phyloP scores from a whole-genome alignment of 2,797 vertebrate species.

The Alfaro cultratus region DNA sequence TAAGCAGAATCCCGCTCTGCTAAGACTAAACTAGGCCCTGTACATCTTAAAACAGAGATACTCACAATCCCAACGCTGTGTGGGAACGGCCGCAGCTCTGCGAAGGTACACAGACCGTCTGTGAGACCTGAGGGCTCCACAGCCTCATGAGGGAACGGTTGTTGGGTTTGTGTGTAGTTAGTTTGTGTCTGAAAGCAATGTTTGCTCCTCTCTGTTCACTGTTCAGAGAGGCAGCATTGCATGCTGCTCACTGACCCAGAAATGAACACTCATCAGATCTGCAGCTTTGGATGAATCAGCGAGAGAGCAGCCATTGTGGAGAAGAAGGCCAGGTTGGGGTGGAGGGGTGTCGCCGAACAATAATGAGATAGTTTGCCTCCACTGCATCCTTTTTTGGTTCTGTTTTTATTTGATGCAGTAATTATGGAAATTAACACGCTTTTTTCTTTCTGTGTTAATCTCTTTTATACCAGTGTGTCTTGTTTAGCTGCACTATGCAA shows the following conservation, averaged over 20 bases:
- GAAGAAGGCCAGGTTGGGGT: conserved; percentile 35
- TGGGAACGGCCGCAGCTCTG: conserved; percentile 45
- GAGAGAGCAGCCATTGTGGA: conserved; percentile 71
- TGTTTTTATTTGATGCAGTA: conserved; percentile 25
- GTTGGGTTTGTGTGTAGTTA: conserved; percentile 25
- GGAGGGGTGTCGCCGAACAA: conserved; percentile 39
- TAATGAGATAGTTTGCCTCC: conserved; percentile 37
- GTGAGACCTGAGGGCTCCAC: conserved; percentile 46
- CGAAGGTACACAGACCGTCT: conserved; percentile 41
- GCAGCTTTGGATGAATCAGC: conserved; percentile 79
- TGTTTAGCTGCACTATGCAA: not conserved
- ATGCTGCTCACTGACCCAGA: conserved; percentile 81
- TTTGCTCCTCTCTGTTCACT: conserved; percentile 56
- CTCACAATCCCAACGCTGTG: conserved; percentile 61
- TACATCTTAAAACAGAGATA: conserved; percentile 36
- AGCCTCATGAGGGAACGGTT: conserved; percentile 41
- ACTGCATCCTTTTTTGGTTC: conserved; percentile 21
- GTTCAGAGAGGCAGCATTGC: conserved; percentile 63
- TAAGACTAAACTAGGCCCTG: not conserved
- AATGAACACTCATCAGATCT: conserved; percentile 83
- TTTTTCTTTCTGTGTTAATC: not conserved
- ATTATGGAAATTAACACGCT: not conserved
- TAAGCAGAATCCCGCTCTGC: not conserved
- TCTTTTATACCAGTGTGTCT: not conserved
- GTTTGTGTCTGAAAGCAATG: conserved; percentile 50